These are phyloP conservation scores for Trachelipus rathkii DNA, from an alignment of 1,140 invertebrate genomes.

Conservation along the genomic window DNA sequence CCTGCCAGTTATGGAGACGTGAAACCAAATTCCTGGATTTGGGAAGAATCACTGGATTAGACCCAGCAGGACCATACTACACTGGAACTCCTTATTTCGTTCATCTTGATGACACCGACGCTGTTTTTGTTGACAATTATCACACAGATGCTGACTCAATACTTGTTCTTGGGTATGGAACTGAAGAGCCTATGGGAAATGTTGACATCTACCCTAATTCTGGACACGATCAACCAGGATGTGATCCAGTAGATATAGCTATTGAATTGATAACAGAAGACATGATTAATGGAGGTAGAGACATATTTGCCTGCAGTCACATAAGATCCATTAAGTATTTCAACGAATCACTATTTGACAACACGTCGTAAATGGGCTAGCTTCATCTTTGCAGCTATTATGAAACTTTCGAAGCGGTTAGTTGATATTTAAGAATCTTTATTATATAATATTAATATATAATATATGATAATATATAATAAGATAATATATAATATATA, in stretches of 20 bases:
- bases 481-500: too few relatives aligned
- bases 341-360: constrained; percentile 55
- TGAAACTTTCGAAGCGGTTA: constrained; percentile 50
- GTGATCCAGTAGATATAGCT: constrained; percentile 64
- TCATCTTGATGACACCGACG: constrained; percentile 48
- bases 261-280: constrained; percentile 64
- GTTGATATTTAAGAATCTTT: background rate
- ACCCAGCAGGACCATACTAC: constrained; percentile 82
- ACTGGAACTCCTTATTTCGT: constrained; percentile 53
- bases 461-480: too few relatives aligned
- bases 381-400: constrained; percentile 72
- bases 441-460: too few relatives aligned
- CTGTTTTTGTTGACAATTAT: constrained; percentile 49
- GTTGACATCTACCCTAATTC: constrained; percentile 85
- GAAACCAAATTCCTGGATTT: constrained; percentile 58
- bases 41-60: constrained; percentile 53
- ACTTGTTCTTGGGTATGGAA: constrained; percentile 55
- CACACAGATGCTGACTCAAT: constrained; percentile 47
- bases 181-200: constrained; percentile 77
- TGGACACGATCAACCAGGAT: constrained; percentile 80
- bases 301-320: constrained; percentile 46
- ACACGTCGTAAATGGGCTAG: constrained; percentile 73
- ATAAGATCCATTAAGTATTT: constrained; percentile 41
- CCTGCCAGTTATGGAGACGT: constrained; percentile 77
- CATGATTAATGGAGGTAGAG: constrained; percentile 63